A percentile compares a stretch with the other conserved stretches of the same genome.
phyloP scores from a whole-genome alignment of 2,797 vertebrate species.

The Argentina silus region DNA sequence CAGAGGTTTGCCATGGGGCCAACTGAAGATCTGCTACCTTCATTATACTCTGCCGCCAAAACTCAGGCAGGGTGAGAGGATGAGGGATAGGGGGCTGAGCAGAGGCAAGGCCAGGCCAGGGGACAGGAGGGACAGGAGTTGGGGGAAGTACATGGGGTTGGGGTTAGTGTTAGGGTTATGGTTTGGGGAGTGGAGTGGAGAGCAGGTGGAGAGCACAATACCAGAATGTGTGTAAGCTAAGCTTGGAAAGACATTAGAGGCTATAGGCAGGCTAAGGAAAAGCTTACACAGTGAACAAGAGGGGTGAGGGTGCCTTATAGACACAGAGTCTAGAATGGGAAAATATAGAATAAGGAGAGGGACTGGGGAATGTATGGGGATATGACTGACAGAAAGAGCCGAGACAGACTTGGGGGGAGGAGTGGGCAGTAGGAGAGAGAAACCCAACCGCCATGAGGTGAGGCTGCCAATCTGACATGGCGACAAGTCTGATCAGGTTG shows the following conservation, averaged over 20 bases:
- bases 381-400: neutral
- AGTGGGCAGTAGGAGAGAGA: constrained; percentile 12
- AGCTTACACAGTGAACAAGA: no score
- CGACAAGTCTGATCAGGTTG: constrained; percentile 45
- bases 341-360: neutral
- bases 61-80: constrained; percentile 25
- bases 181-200: no score
- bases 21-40: constrained; percentile 17
- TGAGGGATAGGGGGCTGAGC: constrained; percentile 4
- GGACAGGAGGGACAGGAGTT: constrained; percentile 8
- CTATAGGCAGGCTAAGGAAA: no score
- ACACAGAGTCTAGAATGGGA: neutral
- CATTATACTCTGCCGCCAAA: constrained; percentile 15
- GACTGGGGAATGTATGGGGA: neutral
- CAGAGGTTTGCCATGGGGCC: constrained; percentile 6
- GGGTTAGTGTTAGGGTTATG: no score
- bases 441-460: constrained; percentile 15
- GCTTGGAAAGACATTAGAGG: no score
- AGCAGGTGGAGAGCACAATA: no score
- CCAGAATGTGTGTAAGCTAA: no score
- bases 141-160: constrained; percentile 8
- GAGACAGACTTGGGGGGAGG: neutral
- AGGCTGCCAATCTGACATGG: constrained; percentile 25
- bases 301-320: no score
- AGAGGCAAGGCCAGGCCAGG: constrained; percentile 23